Base-by-base conservation (phyloP, 2,113 vertebrate species). In the Limanda limanda region DNA sequence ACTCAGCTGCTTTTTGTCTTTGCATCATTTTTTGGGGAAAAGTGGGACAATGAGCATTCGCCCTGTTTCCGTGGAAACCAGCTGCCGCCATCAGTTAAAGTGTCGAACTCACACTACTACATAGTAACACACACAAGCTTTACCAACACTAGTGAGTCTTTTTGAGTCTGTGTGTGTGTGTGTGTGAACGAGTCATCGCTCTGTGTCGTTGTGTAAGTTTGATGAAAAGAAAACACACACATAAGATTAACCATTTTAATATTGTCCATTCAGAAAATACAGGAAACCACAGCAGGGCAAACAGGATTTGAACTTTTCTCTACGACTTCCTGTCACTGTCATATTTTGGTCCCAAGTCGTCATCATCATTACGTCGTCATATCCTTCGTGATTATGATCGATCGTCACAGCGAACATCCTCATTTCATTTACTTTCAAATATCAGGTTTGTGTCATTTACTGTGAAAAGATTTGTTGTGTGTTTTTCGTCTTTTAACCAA, bases 231-330 rank as follows among this genome's bases (percentile, higher is more conserved):
- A 52, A 11, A 74, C 63, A 69, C 24, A 75, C 42, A 79, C 42
- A 71, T 65, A 24, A 71, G 78, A 67, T 79, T 83, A 79, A 86
- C 55, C 69, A 71, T 57, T 91, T 92, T 91, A 90, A 89, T 91
- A 73, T 82, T 35, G 23, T 85, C 80, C 86, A 74, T 77, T 76
- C 79, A 84, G 67, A 75, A 88, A 86, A 84, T 76, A 92, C 82
- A 87, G 76, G 72, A 86, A 86, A 83, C 71, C 71, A 89, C 84
- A 87, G 72, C 70, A 74, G 79, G 67, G 77, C 63, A 82, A 84
- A 88, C 88, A 91, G 88, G 71, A 52, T 62, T 31, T 57, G n/a
- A 73, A 79, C 40, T 47, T 40, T 66, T 54, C 40, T 23, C 21
- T 54, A 42, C 21, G 3, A 73, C 83, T 82, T 78, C 80, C 83